Percentiles rank a stretch among this genome's conserved stretches.
Evolutionary conservation across 2,113 vertebrate species (phyloP).

Genomic region (Fregetta grallaria): DNA sequence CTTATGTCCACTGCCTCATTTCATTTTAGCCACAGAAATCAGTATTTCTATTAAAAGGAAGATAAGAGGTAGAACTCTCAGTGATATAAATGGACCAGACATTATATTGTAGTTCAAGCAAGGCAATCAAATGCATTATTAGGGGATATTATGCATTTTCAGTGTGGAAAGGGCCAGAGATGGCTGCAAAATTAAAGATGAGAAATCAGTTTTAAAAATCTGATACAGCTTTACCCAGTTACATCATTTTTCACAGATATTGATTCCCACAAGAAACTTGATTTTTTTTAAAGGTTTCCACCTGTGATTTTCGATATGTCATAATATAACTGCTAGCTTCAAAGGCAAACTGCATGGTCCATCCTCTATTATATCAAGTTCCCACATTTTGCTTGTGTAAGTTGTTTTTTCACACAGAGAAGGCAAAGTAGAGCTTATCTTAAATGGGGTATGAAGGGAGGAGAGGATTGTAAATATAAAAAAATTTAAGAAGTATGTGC

Average conservation of each 20-base stretch:
- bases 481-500: background rate
- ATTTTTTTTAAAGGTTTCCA: background rate
- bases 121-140: background rate
- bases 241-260: background rate
- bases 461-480: background rate
- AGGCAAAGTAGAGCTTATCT: background rate
- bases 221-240: background rate
- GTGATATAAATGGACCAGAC: background rate
- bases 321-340: background rate
- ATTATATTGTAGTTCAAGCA: background rate
- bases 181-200: background rate
- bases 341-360: background rate
- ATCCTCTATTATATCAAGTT: background rate
- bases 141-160: background rate
- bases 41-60: background rate
- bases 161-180: background rate
- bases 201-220: background rate
- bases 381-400: background rate
- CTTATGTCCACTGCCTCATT: background rate
- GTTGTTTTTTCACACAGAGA: background rate
- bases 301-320: background rate
- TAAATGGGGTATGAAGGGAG: background rate
- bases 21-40: background rate
- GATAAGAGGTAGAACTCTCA: background rate
- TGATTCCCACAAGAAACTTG: background rate